Percentiles rank a stretch among this genome's conserved stretches.
phyloP scores from a whole-genome alignment of 2,888 invertebrate species.

The Acleris literana region DNA sequence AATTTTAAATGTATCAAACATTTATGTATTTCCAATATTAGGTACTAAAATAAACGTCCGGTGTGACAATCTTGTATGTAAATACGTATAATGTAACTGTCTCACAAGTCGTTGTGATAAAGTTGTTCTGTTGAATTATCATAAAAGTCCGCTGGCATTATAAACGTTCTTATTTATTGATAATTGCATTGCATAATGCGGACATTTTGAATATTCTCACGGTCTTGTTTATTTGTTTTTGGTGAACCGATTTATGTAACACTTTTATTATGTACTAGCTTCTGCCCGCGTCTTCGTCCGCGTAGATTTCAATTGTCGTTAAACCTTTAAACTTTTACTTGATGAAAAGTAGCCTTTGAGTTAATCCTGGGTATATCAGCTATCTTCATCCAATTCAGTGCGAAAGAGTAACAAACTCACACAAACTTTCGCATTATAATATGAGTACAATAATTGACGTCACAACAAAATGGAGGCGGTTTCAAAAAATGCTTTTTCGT shows the following conservation, averaged over 20 bases:
- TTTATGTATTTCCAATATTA: too few relatives aligned
- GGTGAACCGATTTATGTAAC: conserved; percentile 2
- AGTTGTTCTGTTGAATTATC: conserved; percentile 15
- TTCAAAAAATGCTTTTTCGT: too few relatives aligned
- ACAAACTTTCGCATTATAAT: too few relatives aligned
- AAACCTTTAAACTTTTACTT: too few relatives aligned
- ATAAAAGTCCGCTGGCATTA: conserved; percentile 32
- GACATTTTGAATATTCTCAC: conserved; percentile 25
- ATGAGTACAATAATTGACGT: too few relatives aligned
- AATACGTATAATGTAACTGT: conserved; percentile 8
- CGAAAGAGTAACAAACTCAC: too few relatives aligned
- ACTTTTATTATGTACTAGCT: not conserved
- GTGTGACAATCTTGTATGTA: not conserved
- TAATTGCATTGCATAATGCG: conserved; percentile 24
- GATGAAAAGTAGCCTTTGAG: too few relatives aligned
- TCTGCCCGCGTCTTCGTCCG: not conserved
- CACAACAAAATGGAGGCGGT: too few relatives aligned
- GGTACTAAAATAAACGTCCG: too few relatives aligned
- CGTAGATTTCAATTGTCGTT: not conserved
- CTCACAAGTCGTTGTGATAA: conserved; percentile 11
- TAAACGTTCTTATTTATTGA: conserved; percentile 31
- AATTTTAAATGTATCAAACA: too few relatives aligned
- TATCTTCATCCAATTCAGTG: too few relatives aligned
- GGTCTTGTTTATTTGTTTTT: conserved; percentile 14
- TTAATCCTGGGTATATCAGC: too few relatives aligned